These are phyloP conservation scores for Scophthalmus maximus DNA, from an alignment of 2,113 vertebrate species.

Conservation along the genomic window DNA sequence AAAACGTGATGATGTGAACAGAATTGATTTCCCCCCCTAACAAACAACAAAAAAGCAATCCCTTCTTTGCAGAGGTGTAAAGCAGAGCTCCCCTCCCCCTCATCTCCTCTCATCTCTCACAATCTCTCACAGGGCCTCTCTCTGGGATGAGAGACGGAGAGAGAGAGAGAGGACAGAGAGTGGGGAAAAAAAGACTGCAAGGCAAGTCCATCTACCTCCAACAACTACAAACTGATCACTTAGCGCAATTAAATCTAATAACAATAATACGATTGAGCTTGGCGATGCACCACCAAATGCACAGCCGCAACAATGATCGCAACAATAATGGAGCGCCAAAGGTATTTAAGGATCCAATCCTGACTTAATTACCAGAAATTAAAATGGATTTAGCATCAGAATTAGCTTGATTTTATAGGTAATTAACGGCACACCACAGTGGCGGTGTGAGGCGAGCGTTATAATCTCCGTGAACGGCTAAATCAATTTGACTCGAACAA, in stretches of 20 bases:
- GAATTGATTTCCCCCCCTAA: constrained; percentile 80
- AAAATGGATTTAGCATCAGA: constrained; percentile 87
- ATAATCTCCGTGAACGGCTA: constrained; percentile 83
- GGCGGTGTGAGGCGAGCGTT: constrained; percentile 74
- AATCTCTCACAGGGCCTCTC: constrained; percentile 79
- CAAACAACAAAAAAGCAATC: constrained; percentile 81
- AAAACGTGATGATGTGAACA: constrained; percentile 82
- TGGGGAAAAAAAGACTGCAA: constrained; percentile 47
- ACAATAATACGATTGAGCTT: constrained; percentile 77
- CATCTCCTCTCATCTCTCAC: constrained; percentile 77
- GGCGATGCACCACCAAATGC: constrained; percentile 74
- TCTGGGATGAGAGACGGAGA: constrained; percentile 73
- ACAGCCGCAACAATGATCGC: constrained; percentile 81
- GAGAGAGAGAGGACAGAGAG: constrained; percentile 62
- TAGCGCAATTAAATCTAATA: constrained; percentile 82
- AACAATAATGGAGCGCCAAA: constrained; percentile 80
- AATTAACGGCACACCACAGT: constrained; percentile 82
- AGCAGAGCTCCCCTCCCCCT: constrained; percentile 78
- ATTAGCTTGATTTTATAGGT: constrained; percentile 87
- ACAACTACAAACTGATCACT: constrained; percentile 80
- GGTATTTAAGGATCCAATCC: constrained; percentile 86
- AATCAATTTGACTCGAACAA: constrained; percentile 85
- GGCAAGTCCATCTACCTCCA: constrained; percentile 69
- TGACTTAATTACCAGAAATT: constrained; percentile 86
- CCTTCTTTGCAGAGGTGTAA: constrained; percentile 81